Conservation (phyloP, 1,140 invertebrate genomes). For the Caenorhabditis latens region DNA sequence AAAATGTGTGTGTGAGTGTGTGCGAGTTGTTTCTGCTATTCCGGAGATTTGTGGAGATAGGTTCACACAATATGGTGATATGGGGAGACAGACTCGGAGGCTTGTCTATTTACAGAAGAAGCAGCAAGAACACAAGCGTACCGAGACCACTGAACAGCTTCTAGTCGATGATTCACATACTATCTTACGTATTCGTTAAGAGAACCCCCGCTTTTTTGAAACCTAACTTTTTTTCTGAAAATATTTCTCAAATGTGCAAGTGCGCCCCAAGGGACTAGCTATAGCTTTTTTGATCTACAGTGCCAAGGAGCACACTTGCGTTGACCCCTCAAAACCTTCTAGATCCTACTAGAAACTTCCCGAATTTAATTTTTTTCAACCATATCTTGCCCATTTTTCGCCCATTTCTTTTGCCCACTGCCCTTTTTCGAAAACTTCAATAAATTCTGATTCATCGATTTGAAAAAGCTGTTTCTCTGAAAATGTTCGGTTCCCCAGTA, state of each 20-base stretch:
- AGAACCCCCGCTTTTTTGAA: slow-evolving; percentile 17
- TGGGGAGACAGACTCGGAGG: neutral
- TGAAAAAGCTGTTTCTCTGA: neutral
- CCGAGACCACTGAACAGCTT: slow-evolving; percentile 64
- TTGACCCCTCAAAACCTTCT: too few species aligned
- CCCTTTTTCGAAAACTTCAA: neutral
- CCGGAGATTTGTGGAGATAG: too few species aligned
- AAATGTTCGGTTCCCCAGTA: neutral
- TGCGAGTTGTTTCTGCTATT: neutral
- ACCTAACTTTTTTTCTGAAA: neutral
- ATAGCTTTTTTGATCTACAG: neutral
- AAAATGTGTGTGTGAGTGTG: slow-evolving; percentile 11
- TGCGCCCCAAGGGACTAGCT: neutral
- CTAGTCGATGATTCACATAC: slow-evolving; percentile 64
- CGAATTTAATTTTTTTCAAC: too few species aligned
- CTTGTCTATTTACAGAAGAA: slow-evolving; percentile 40
- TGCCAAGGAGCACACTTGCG: too few species aligned
- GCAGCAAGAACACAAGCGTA: slow-evolving; percentile 57
- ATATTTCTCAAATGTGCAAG: neutral
- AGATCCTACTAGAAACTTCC: too few species aligned
- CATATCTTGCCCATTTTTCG: neutral
- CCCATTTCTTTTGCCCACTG: neutral
- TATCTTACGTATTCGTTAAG: slow-evolving; percentile 60
- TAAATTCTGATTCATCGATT: slow-evolving; percentile 1
- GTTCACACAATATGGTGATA: neutral